Evolutionary conservation across 2,888 invertebrate genomes (phyloP).

Genomic region (Salpingus planirostris): DNA sequence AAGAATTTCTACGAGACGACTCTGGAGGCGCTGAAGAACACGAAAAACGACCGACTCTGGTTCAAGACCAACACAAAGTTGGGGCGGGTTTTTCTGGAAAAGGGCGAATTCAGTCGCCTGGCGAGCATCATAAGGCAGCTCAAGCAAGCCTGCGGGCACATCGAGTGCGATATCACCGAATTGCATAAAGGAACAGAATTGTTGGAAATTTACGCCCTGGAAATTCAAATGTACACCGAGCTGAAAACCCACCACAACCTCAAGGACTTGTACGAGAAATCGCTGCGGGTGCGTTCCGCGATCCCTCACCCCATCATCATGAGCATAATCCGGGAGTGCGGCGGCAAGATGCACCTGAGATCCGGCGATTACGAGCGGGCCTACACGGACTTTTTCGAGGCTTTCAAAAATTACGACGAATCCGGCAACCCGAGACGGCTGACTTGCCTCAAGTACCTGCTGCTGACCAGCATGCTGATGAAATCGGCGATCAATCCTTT

Average conservation of each 20-base stretch:
- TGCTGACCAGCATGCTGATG: slow-evolving; percentile 97
- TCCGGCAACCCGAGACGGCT: slow-evolving; percentile 93
- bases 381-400: slow-evolving; percentile 99
- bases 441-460: slow-evolving; percentile 90
- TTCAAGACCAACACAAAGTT: slow-evolving; percentile 99
- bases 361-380: slow-evolving; percentile 98
- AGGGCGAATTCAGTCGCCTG: slow-evolving; percentile 84
- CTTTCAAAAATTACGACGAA: slow-evolving; percentile 99
- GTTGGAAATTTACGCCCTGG: slow-evolving; percentile 95
- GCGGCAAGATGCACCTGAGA: slow-evolving; percentile 98
- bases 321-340: slow-evolving; percentile 93
- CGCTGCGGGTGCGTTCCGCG: slow-evolving; percentile 94
- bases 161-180: slow-evolving; percentile 89
- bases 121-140: slow-evolving; percentile 92
- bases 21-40: slow-evolving; percentile 84
- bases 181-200: slow-evolving; percentile 95
- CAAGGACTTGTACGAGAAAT: slow-evolving; percentile 93
- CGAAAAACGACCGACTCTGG: slow-evolving; percentile 97
- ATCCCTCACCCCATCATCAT: slow-evolving; percentile 99
- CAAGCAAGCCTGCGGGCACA: slow-evolving; percentile 83
- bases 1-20: slow-evolving; percentile 98
- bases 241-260: slow-evolving; percentile 98
- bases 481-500: slow-evolving; percentile 99
- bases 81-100: slow-evolving; percentile 93
- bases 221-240: slow-evolving; percentile 99